Conservation (phyloP, 2,113 vertebrate genomes). For the Gulo gulo region DNA sequence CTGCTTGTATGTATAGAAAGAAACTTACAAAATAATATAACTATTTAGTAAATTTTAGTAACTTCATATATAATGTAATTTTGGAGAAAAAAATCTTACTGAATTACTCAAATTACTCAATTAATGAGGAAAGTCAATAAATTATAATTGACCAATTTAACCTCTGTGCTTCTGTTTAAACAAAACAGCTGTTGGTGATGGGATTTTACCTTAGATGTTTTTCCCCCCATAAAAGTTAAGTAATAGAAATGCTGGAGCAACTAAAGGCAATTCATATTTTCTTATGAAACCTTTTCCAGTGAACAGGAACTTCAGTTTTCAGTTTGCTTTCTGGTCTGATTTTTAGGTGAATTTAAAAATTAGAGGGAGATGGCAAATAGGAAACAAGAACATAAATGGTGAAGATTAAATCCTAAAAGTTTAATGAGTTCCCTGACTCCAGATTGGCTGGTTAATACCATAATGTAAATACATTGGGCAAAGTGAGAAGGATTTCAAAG, state of each 20-base stretch:
- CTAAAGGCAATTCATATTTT: constrained; percentile 13
- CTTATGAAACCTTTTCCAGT: neutral
- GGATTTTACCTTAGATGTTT: neutral
- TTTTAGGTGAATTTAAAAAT: constrained; percentile 40
- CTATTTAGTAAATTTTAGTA: neutral
- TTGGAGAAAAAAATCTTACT: neutral
- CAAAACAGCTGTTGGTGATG: neutral
- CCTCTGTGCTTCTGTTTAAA: neutral
- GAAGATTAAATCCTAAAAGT: neutral
- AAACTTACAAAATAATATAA: neutral
- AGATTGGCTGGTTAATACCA: neutral
- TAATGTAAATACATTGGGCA: neutral
- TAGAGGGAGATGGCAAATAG: neutral
- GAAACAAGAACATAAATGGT: neutral
- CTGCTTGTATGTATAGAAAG: neutral
- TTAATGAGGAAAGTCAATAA: neutral
- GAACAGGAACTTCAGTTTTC: neutral
- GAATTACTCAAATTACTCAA: neutral
- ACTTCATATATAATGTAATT: neutral
- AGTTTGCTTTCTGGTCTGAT: neutral
- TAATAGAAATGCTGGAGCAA: neutral
- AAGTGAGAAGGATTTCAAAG: neutral
- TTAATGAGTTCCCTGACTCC: neutral
- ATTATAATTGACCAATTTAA: neutral
- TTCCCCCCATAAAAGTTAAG: neutral